phyloP scores from a whole-genome alignment of 1,140 invertebrate genomes.

The Whitmania pigra region DNA sequence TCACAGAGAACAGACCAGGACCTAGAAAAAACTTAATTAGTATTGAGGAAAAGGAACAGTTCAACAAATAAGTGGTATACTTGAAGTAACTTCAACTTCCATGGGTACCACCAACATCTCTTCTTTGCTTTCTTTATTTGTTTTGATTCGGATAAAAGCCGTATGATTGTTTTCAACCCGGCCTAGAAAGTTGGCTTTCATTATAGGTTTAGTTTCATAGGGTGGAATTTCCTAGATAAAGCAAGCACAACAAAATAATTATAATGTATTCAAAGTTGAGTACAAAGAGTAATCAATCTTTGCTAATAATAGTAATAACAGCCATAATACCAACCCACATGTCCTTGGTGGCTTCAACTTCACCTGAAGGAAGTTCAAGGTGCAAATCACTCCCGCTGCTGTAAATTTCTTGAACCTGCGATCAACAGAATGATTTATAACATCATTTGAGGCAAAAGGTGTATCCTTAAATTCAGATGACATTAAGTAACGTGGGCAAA shows the following conservation, averaged over 20 bases:
- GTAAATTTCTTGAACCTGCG: constrained; percentile 71
- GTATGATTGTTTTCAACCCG: constrained; percentile 64
- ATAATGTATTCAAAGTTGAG: constrained; percentile 4
- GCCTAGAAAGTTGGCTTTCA: constrained; percentile 68
- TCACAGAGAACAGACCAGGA: constrained; percentile 60
- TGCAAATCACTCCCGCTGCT: constrained; percentile 81
- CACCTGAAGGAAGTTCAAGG: constrained; percentile 70
- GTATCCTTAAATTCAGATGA: too few relatives aligned
- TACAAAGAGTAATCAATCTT: constrained; percentile 20
- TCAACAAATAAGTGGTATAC: constrained; percentile 26
- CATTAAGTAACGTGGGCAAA: too few relatives aligned
- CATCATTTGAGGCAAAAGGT: neutral
- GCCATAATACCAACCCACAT: constrained; percentile 57
- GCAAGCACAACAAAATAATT: neutral
- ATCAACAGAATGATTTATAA: neutral
- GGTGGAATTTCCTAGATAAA: constrained; percentile 60
- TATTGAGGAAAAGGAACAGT: neutral
- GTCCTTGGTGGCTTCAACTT: constrained; percentile 61
- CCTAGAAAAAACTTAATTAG: constrained; percentile 29
- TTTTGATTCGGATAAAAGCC: constrained; percentile 64
- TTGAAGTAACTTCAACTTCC: constrained; percentile 68
- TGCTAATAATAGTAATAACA: too few relatives aligned
- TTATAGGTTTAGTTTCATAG: constrained; percentile 72
- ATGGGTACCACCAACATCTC: constrained; percentile 56
- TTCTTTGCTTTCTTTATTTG: constrained; percentile 56